phyloP scores from a whole-genome alignment of 35 echinoderm and acorn worm genomes.

The Patiria miniata region DNA sequence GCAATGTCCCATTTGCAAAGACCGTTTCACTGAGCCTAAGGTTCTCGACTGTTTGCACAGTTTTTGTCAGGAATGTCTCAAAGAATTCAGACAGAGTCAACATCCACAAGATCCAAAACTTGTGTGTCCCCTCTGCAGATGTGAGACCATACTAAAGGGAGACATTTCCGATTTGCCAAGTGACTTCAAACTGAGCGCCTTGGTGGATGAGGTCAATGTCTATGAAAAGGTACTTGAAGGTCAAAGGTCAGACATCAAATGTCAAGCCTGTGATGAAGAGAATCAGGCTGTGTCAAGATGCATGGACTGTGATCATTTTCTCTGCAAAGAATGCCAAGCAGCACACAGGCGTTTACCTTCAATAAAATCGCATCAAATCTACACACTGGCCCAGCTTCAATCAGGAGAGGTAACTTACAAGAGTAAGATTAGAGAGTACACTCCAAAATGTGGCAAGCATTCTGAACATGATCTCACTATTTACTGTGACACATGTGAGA shows the following conservation, averaged over 20 bases:
- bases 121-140: no score
- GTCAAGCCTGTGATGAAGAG: not conserved
- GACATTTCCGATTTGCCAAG: no score
- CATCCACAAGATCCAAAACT: no score
- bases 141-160: no score
- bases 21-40: no score
- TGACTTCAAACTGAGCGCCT: no score
- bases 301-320: conserved; percentile 13
- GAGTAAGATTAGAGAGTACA: conserved; percentile 16
- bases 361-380: not conserved
- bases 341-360: not conserved
- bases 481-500: not conserved
- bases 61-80: no score
- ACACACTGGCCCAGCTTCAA: conserved; percentile 1
- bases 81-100: no score
- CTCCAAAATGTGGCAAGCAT: not conserved
- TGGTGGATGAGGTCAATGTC: no score
- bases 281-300: conserved; percentile 1
- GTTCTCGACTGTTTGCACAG: no score
- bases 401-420: not conserved
- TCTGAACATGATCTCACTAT: not conserved
- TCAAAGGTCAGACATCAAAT: not conserved
- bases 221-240: no score
- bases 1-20: no score
- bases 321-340: conserved; percentile 2